phyloP scores from a whole-genome alignment of 2,888 invertebrate species.

The Idaea straminata region DNA sequence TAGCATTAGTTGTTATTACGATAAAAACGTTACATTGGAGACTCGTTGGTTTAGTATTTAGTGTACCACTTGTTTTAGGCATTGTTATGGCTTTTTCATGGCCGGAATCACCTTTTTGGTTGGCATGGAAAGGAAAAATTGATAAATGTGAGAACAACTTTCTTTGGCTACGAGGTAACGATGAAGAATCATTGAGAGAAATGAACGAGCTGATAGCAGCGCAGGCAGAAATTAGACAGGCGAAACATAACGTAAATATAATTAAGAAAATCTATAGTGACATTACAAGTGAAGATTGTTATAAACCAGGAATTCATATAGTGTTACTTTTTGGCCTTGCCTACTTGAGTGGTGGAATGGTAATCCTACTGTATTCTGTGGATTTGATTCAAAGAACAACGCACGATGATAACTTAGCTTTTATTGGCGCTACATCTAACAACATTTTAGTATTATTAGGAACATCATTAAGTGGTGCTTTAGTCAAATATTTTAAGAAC shows the following conservation, averaged over 20 bases:
- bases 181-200: slow-evolving; percentile 19
- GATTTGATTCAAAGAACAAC: background rate
- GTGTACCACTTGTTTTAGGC: slow-evolving; percentile 15
- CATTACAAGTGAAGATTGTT: slow-evolving; percentile 13
- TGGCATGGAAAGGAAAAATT: slow-evolving; percentile 25
- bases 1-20: slow-evolving; percentile 21
- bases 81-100: slow-evolving; percentile 19
- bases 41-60: slow-evolving; percentile 25
- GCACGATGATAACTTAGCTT: background rate
- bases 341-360: slow-evolving; percentile 1
- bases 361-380: background rate
- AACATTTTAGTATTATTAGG: background rate
- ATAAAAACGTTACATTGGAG: slow-evolving; percentile 31
- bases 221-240: slow-evolving; percentile 8
- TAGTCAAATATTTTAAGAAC: background rate
- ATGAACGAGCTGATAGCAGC: slow-evolving; percentile 13
- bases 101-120: slow-evolving; percentile 33
- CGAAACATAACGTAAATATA: background rate
- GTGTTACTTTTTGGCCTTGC: background rate
- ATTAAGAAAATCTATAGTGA: background rate
- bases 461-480: background rate
- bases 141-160: slow-evolving; percentile 24
- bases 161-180: slow-evolving; percentile 24
- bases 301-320: slow-evolving; percentile 1
- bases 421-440: background rate